phyloP scores from a whole-genome alignment of 2,113 vertebrate genomes.

The Tonatia bakeri region DNA sequence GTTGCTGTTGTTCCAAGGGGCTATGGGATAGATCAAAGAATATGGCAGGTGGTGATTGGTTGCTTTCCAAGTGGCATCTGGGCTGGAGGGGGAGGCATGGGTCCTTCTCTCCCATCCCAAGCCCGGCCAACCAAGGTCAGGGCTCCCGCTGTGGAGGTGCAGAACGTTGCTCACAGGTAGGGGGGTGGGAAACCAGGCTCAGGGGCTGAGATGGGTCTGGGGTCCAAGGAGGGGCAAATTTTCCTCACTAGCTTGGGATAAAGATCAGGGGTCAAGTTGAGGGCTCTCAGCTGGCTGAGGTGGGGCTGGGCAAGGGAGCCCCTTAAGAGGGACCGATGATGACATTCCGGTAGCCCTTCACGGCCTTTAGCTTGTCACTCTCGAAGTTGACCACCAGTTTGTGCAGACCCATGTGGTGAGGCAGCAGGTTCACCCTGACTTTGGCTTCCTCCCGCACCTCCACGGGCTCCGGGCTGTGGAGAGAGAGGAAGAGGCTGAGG shows the following conservation, averaged over 20 bases:
- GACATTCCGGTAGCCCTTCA: conserved; percentile 92
- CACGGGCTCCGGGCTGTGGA: conserved; percentile 60
- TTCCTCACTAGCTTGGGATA: background rate
- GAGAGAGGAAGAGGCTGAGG: background rate
- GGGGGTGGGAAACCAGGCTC: background rate
- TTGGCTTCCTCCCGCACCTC: conserved; percentile 83
- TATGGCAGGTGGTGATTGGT: background rate
- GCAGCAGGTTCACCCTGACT: conserved; percentile 86
- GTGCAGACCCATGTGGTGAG: conserved; percentile 80
- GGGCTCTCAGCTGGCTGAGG: background rate
- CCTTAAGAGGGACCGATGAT: conserved; percentile 78
- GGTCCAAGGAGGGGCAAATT: background rate
- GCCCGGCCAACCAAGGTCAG: background rate
- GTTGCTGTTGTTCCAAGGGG: background rate
- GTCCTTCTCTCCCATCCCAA: background rate
- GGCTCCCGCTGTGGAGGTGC: background rate
- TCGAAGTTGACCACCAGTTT: conserved; percentile 94
- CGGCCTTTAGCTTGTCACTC: conserved; percentile 86
- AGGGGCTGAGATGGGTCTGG: background rate
- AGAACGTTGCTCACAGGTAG: background rate
- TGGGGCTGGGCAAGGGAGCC: background rate
- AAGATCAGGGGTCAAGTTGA: background rate
- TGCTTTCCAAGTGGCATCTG: background rate
- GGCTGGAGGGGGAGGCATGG: background rate
- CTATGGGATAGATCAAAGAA: background rate